These are phyloP conservation scores for Pyxicephalus adspersus DNA, from an alignment of 2,113 vertebrate genomes.

Conservation along the genomic window DNA sequence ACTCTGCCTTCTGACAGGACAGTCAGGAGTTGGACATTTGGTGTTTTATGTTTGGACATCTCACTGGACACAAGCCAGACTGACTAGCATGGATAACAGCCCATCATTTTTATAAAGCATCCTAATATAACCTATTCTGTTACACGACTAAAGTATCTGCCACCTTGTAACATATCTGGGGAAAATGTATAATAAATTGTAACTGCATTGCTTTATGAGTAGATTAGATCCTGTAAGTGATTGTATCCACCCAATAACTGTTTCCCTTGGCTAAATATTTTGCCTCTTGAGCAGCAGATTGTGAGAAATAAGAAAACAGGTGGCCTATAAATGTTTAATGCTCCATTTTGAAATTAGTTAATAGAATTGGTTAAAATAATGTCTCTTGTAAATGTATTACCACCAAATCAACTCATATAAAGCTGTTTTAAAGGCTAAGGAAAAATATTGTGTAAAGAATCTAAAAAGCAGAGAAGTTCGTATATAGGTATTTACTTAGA, in stretches of 20 bases:
- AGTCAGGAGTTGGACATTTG: too few species aligned
- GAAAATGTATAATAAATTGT: too few species aligned
- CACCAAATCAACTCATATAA: not conserved
- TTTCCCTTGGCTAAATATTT: slow-evolving; percentile 15
- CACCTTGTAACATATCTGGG: not conserved
- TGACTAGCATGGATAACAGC: too few species aligned
- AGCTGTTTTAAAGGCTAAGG: not conserved
- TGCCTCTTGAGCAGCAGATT: slow-evolving; percentile 13
- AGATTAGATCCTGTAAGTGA: not conserved
- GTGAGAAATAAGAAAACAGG: slow-evolving; percentile 15
- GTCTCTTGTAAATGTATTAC: slow-evolving; percentile 1
- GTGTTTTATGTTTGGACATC: too few species aligned
- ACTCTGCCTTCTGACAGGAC: too few species aligned
- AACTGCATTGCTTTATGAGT: not conserved
- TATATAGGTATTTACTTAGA: too few species aligned
- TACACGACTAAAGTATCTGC: too few species aligned
- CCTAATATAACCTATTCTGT: too few species aligned
- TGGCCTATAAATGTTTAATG: slow-evolving; percentile 43
- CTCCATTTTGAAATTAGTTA: slow-evolving; percentile 11
- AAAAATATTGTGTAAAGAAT: too few species aligned
- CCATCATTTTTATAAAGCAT: too few species aligned
- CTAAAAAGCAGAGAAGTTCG: too few species aligned
- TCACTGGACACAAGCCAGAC: too few species aligned
- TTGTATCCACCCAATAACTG: not conserved
- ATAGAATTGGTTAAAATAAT: slow-evolving; percentile 26